Percentiles rank a stretch among this genome's conserved stretches.
Conservation (phyloP, 2,888 invertebrate species). For the Tridacna crocea region DNA sequence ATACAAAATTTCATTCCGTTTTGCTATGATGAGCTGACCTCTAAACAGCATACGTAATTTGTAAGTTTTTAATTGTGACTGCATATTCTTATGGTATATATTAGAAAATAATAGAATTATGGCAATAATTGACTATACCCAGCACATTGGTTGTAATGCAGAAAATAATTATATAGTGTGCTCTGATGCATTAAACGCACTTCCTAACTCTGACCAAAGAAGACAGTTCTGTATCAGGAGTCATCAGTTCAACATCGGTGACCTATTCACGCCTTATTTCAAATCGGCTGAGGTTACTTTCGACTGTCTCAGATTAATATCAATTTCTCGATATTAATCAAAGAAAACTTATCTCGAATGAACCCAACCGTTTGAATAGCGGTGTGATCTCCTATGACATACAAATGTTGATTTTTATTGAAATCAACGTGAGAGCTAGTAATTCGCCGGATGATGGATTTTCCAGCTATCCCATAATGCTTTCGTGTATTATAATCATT, state of each 20-base stretch:
- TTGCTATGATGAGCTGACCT: too few species aligned
- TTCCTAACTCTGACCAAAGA: neutral
- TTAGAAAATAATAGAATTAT: too few species aligned
- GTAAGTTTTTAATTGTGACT: too few species aligned
- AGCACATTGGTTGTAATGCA: too few species aligned
- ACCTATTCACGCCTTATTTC: constrained; percentile 27
- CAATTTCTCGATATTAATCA: constrained; percentile 25
- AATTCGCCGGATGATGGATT: constrained; percentile 13
- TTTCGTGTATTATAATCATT: too few species aligned
- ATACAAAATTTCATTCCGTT: too few species aligned
- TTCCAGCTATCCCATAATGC: neutral
- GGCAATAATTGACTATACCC: too few species aligned
- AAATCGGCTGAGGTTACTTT: neutral
- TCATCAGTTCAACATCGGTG: constrained; percentile 14
- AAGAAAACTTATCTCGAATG: constrained; percentile 23
- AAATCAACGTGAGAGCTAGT: constrained; percentile 19
- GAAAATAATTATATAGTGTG: too few species aligned
- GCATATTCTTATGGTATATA: too few species aligned
- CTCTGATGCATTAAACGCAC: too few species aligned
- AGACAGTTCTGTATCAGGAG: constrained; percentile 13
- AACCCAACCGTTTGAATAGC: constrained; percentile 21
- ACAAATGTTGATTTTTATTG: constrained; percentile 24
- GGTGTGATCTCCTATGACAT: constrained; percentile 8
- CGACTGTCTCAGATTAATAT: constrained; percentile 9
- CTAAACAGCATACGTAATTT: too few species aligned